Conservation (phyloP, 2,888 invertebrate genomes). For the Drosophila sordidula region DNA sequence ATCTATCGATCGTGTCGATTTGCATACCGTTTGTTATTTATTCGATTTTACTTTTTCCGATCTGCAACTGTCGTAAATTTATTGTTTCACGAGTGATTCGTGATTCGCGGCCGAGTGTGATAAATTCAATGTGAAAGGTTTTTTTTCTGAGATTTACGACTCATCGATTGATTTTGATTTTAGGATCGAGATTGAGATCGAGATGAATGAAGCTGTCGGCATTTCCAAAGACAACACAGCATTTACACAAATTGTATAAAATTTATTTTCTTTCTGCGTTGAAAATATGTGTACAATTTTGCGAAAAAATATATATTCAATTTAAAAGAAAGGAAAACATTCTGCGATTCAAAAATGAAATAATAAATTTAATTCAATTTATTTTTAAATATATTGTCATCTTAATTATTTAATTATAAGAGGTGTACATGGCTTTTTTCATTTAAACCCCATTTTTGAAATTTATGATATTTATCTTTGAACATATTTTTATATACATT, state of each 20-base stretch:
- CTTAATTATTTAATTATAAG: too few species aligned
- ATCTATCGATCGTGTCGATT: slow-evolving; percentile 42
- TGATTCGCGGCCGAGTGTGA: slow-evolving; percentile 12
- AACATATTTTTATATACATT: too few species aligned
- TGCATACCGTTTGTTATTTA: slow-evolving; percentile 38
- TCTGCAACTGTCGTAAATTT: slow-evolving; percentile 27
- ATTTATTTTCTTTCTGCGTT: background rate
- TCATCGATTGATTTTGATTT: slow-evolving; percentile 17
- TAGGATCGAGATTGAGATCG: slow-evolving; percentile 8
- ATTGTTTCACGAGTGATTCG: slow-evolving; percentile 30
- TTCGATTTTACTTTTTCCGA: slow-evolving; percentile 21
- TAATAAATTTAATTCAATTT: too few species aligned
- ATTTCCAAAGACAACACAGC: background rate
- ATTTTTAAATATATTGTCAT: too few species aligned
- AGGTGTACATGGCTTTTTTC: too few species aligned
- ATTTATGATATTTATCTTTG: too few species aligned
- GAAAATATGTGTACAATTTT: background rate
- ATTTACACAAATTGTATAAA: background rate
- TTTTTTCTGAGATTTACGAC: slow-evolving; percentile 23
- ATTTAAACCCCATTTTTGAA: too few species aligned
- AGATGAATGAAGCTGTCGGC: slow-evolving; percentile 11
- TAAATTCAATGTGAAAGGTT: slow-evolving; percentile 39
- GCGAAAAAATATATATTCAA: too few species aligned
- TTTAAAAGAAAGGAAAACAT: too few species aligned
- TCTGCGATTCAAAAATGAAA: too few species aligned